Percentiles rank a stretch among this genome's conserved stretches.
Evolutionary conservation across 2,888 invertebrate species (phyloP).

Genomic region (Clostera curtula): DNA sequence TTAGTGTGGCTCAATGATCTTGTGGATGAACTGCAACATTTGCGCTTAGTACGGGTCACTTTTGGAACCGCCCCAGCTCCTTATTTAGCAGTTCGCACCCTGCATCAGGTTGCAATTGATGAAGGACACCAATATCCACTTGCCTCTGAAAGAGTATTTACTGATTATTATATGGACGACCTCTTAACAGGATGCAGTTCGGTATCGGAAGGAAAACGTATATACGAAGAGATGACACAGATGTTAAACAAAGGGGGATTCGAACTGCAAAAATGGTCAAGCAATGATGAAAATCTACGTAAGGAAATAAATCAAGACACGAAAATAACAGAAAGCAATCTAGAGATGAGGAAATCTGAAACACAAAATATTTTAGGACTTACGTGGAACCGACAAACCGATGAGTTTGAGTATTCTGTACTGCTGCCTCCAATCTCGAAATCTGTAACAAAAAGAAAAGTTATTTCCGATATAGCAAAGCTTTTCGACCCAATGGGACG

Average conservation of each 20-base stretch:
- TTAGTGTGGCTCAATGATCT: constrained; percentile 3
- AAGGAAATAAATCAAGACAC: background rate
- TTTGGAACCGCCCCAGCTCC: constrained; percentile 4
- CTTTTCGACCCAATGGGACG: constrained; percentile 10
- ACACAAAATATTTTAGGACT: constrained; percentile 2
- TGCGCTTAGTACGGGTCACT: background rate
- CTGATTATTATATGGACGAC: no score
- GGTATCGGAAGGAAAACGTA: constrained; percentile 3
- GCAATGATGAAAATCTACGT: constrained; percentile 4
- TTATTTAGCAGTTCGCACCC: background rate
- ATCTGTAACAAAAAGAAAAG: constrained; percentile 11
- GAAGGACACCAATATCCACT: background rate
- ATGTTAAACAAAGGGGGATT: constrained; percentile 6
- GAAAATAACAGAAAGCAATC: no score
- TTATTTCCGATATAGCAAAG: constrained; percentile 18
- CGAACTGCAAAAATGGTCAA: constrained; percentile 5
- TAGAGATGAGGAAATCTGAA: constrained; percentile 2
- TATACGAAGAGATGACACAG: constrained; percentile 3
- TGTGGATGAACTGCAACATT: background rate
- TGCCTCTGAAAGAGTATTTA: background rate
- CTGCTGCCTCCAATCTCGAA: constrained; percentile 10
- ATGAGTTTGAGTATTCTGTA: constrained; percentile 12
- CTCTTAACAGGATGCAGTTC: background rate
- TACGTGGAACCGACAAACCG: constrained; percentile 5
- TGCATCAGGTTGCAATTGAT: constrained; percentile 1